phyloP scores from a whole-genome alignment of 1,140 invertebrate genomes.

The Brachionus calyciflorus region DNA sequence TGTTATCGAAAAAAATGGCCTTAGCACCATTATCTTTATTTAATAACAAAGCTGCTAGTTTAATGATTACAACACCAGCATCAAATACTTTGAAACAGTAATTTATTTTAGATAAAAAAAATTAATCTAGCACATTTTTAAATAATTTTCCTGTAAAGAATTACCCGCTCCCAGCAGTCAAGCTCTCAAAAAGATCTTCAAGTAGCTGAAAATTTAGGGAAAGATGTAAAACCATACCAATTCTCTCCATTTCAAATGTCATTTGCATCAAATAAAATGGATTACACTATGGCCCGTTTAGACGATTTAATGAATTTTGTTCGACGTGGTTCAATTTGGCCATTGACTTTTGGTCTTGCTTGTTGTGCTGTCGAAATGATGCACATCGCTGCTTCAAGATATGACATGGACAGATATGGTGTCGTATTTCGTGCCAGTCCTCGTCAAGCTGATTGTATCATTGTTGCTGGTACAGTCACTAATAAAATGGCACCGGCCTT shows the following conservation, averaged over 20 bases:
- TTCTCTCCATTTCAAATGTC: constrained; percentile 42
- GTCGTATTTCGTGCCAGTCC: constrained; percentile 95
- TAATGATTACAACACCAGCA: neutral
- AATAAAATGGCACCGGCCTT: constrained; percentile 92
- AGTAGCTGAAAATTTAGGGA: neutral
- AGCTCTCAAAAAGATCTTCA: neutral
- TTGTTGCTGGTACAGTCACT: constrained; percentile 94
- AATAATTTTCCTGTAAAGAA: neutral
- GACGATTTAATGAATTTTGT: constrained; percentile 95
- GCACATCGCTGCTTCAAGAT: constrained; percentile 88
- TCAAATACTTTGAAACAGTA: constrained; percentile 7
- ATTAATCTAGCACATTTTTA: neutral
- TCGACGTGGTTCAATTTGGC: constrained; percentile 84
- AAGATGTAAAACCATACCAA: constrained; percentile 42
- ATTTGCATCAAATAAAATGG: constrained; percentile 60
- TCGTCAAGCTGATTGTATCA: constrained; percentile 84
- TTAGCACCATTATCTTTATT: constrained; percentile 25
- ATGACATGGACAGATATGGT: constrained; percentile 69
- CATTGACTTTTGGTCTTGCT: constrained; percentile 89
- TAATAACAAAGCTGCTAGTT: neutral
- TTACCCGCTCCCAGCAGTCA: neutral
- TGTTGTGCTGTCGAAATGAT: constrained; percentile 99
- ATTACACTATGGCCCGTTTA: constrained; percentile 66
- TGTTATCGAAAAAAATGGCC: constrained; percentile 26
- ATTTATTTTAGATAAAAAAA: neutral